phyloP scores from a whole-genome alignment of 2,888 invertebrate species.

The Cylloceria caligata region DNA sequence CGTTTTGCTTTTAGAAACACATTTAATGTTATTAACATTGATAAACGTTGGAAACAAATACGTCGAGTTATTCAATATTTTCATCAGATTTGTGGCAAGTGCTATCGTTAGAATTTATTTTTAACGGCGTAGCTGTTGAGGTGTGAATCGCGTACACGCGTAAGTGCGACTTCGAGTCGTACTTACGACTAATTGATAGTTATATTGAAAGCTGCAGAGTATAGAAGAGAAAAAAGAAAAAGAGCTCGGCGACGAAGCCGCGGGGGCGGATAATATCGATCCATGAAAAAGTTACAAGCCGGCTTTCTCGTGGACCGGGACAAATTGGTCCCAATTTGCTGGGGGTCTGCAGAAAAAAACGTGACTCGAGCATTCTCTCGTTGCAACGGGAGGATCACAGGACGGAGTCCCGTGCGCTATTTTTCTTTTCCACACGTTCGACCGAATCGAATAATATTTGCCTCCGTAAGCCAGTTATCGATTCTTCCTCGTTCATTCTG shows the following conservation, averaged over 20 bases:
- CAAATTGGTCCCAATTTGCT: constrained; percentile 56
- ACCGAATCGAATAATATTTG: constrained; percentile 33
- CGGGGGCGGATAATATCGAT: constrained; percentile 45
- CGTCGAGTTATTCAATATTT: constrained; percentile 23
- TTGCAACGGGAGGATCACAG: background rate
- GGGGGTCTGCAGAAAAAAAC: background rate
- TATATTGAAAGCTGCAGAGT: background rate
- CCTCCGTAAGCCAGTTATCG: background rate
- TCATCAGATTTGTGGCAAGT: background rate
- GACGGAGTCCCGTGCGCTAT: too few relatives aligned
- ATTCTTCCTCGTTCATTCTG: background rate
- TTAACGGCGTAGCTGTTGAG: background rate
- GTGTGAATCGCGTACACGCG: background rate
- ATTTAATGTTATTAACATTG: background rate
- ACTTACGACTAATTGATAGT: constrained; percentile 47
- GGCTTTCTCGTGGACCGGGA: constrained; percentile 32
- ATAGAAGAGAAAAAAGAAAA: background rate
- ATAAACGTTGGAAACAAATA: constrained; percentile 14
- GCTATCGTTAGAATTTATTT: constrained; percentile 17
- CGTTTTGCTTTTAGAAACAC: background rate
- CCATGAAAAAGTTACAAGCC: constrained; percentile 47
- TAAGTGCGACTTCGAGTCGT: background rate
- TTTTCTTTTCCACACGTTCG: background rate
- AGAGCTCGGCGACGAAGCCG: background rate
- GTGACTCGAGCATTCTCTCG: constrained; percentile 15